Evolutionary conservation across 2,113 vertebrate genomes (phyloP), one percentile per base, ranked within the genome.

Genomic region (Oncorhynchus clarkii): DNA sequence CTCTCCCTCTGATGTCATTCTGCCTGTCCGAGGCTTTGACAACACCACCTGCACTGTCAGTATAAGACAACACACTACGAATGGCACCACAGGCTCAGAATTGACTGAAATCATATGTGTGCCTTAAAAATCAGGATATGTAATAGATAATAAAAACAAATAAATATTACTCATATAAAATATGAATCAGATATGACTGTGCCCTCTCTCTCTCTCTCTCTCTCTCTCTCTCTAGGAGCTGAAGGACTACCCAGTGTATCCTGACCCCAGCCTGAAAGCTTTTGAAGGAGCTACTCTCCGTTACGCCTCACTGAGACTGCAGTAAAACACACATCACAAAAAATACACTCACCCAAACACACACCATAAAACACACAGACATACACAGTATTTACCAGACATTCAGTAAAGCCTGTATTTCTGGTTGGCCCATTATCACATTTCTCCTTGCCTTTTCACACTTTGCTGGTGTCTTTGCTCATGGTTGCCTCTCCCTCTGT

Each of bases 241-340:
- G 72, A 97, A 97, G 26, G 97, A 96, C 79, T 96, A 96, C 80
- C 95, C 96, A 3, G 95, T 97, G 74, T 95, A 98, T 82, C 95
- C 96, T 5, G 97, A 98, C 76, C 96, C 96, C 76, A 98, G 96
- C 86, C 94, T 98, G 69, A 98, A 98, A 88, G 96, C 96, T 31
- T 98, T 97, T 84, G 96, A 97, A 91, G 96, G 95, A 80, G 96
- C 96, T 1, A 98, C 97, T 0, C 90, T 98, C 8, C 97, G 97
- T 78, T 98, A 98, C 68, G 97, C 97, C 24, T 97, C 97, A 68
- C 86, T 98, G 85, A 98, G 96, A 81, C 95, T 98, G 86, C 96
- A 96, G 96, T 96, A 94, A 86, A 75, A 1, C n/a, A 14, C 57
- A 24, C 39, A 12, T 0, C 54, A 67, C 4, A 49, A n/a, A 69